Evolutionary conservation across 2,888 invertebrate species (phyloP), one percentile per base, ranked within the genome.

Genomic region (Baronia brevicornis): DNA sequence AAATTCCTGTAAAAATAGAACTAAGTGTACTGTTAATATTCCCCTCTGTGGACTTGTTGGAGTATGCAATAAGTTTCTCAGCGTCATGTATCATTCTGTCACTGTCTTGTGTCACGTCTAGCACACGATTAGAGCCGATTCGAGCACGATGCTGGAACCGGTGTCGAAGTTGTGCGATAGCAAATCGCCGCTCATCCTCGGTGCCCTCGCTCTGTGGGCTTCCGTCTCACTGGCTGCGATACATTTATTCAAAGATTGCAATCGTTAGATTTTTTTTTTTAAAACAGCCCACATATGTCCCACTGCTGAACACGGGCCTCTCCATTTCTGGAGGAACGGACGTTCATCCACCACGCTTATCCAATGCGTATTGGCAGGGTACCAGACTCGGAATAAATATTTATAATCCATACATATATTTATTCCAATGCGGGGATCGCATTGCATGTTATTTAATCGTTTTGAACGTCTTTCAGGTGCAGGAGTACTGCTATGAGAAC

Each of bases 401-500:
- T n/a, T n/a, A n/a, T n/a, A n/a, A n/a, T n/a, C n/a, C n/a, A n/a
- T n/a, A n/a, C n/a, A n/a, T n/a, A n/a, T n/a, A n/a, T n/a, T n/a
- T n/a, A n/a, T n/a, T n/a, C n/a, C n/a, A n/a, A n/a, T n/a, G n/a
- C n/a, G n/a, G n/a, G n/a, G n/a, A n/a, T n/a, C n/a, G n/a, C n/a
- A n/a, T n/a, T n/a, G n/a, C n/a, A n/a, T n/a, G n/a, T n/a, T n/a
- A n/a, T n/a, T n/a, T n/a, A n/a, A n/a, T n/a, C n/a, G n/a, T n/a
- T n/a, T n/a, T n/a, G n/a, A n/a, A n/a, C n/a, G 14, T 9, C 4
- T 10, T 21, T 0, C 54, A 82, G 80, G 94, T 97, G 54, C 98
- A 98, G 82, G 97, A 98, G 70, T 98, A 94, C 82, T 98, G 97
- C 84, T 98, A 98, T 77, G 97, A 97, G 72, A 97, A 98, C 87